A percentile compares a stretch with the other conserved stretches of the same genome.
These are phyloP conservation scores for Sympetrum striolatum DNA, from an alignment of 2,888 invertebrate genomes.

Conservation along the genomic window DNA sequence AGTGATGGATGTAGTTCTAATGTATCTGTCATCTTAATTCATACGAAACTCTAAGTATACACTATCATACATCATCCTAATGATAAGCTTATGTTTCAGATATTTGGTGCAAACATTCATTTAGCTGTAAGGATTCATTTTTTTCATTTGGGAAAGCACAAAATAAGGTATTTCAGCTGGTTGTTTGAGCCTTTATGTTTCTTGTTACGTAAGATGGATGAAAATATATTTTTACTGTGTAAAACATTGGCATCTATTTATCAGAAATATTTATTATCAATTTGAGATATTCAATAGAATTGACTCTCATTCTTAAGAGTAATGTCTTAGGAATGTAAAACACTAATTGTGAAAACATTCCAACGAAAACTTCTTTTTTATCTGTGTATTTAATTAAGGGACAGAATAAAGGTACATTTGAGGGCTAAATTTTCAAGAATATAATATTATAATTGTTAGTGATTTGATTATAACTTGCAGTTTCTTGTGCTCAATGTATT, in stretches of 20 bases:
- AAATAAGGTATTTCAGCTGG: neutral
- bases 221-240: conserved; percentile 9
- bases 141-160: neutral
- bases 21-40: neutral
- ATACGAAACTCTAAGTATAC: neutral
- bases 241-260: conserved; percentile 13
- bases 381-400: neutral
- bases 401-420: neutral
- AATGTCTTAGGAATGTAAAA: neutral
- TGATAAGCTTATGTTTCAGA: neutral
- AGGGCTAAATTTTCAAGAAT: neutral
- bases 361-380: neutral
- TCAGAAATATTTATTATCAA: neutral
- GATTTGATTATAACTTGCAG: neutral
- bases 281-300: neutral
- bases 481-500: neutral
- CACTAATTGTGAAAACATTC: neutral
- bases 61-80: neutral
- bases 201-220: conserved; percentile 2
- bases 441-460: neutral
- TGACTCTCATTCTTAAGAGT: neutral
- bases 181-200: neutral
- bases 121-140: neutral
- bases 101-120: neutral
- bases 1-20: neutral